These are phyloP conservation scores for Oscheius myriophilus DNA, from an alignment of 2,888 invertebrate genomes.

Conservation along the genomic window DNA sequence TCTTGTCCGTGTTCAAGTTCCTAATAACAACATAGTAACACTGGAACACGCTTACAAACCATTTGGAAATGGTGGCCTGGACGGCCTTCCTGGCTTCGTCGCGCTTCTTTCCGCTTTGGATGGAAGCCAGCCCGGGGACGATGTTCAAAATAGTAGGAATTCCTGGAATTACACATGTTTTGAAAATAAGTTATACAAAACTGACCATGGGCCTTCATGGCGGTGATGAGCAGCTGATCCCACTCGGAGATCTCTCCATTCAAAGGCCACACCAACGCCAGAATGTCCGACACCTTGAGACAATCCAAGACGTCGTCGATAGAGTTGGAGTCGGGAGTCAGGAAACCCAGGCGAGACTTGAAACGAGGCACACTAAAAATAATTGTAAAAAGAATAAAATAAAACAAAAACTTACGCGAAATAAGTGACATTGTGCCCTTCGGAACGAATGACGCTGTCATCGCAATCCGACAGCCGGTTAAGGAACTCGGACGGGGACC, in stretches of 20 bases:
- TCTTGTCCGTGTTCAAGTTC: slow-evolving; percentile 82
- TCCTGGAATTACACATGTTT: slow-evolving; percentile 21
- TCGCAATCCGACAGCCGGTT: slow-evolving; percentile 42
- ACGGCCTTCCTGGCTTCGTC: slow-evolving; percentile 58
- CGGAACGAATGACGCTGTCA: slow-evolving; percentile 45
- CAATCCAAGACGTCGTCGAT: slow-evolving; percentile 61
- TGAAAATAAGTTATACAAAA: neutral
- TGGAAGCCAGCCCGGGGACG: slow-evolving; percentile 56
- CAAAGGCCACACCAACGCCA: slow-evolving; percentile 81
- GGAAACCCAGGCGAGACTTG: slow-evolving; percentile 59
- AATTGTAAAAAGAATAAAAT: neutral
- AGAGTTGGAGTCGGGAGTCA: slow-evolving; percentile 53
- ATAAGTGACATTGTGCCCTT: slow-evolving; percentile 46
- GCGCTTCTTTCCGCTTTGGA: slow-evolving; percentile 57
- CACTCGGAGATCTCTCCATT: slow-evolving; percentile 71
- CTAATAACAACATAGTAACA: slow-evolving; percentile 8
- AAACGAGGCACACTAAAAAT: slow-evolving; percentile 61
- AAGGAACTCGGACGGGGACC: slow-evolving; percentile 43
- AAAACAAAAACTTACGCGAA: slow-evolving; percentile 44
- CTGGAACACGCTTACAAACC: slow-evolving; percentile 34
- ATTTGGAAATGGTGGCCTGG: slow-evolving; percentile 47
- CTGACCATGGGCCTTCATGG: slow-evolving; percentile 60
- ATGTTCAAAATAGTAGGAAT: slow-evolving; percentile 75
- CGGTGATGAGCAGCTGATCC: slow-evolving; percentile 57
- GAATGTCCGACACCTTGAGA: slow-evolving; percentile 81